Percentiles rank a stretch among this genome's conserved stretches.
These are phyloP conservation scores for Parnassius smintheus DNA, from an alignment of 2,888 invertebrate species.

Conservation along the genomic window DNA sequence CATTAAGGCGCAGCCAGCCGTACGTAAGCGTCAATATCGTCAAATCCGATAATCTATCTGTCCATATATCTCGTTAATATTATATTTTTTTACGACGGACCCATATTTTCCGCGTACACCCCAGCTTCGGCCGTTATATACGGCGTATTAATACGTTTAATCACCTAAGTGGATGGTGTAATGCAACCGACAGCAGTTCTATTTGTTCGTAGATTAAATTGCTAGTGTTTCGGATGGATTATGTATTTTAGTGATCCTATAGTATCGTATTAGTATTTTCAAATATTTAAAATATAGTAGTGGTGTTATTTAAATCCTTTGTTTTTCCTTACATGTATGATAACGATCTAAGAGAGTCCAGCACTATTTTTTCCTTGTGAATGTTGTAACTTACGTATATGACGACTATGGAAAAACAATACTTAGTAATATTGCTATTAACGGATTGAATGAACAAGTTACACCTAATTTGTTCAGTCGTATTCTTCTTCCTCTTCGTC, in stretches of 20 bases:
- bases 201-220: background rate
- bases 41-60: conserved; percentile 38
- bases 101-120: conserved; percentile 29
- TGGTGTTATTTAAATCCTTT: too few species aligned
- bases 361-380: too few species aligned
- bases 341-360: too few species aligned
- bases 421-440: too few species aligned
- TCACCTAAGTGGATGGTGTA: conserved; percentile 32
- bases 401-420: too few species aligned
- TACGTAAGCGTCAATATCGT: conserved; percentile 35
- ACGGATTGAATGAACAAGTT: too few species aligned
- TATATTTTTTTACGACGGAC: conserved; percentile 27
- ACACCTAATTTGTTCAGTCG: too few species aligned
- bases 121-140: conserved; percentile 19
- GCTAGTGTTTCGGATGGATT: background rate
- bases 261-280: too few species aligned
- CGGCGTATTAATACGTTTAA: conserved; percentile 44
- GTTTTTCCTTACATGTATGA: too few species aligned
- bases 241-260: background rate
- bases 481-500: too few species aligned
- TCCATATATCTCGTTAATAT: conserved; percentile 28
- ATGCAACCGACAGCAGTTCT: background rate
- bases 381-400: too few species aligned
- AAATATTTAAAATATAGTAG: too few species aligned
- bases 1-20: conserved; percentile 46